A percentile compares a stretch with the other conserved stretches of the same genome.
phyloP scores from a whole-genome alignment of 1,140 invertebrate species.

The Oedothorax gibbosus region DNA sequence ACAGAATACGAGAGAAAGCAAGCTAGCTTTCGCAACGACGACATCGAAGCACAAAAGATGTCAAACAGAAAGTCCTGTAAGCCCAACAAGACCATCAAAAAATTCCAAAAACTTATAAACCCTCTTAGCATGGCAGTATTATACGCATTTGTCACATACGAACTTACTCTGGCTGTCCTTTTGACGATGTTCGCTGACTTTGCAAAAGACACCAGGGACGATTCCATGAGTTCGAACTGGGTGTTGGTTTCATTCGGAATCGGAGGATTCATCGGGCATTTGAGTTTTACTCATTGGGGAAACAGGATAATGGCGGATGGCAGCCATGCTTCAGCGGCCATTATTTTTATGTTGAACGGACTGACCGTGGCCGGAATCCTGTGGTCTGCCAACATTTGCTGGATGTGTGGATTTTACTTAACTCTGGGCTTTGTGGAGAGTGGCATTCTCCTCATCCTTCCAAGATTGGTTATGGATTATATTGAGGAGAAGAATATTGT shows the following conservation, averaged over 20 bases:
- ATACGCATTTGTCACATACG: constrained; percentile 12
- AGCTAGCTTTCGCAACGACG: neutral
- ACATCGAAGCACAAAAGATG: neutral
- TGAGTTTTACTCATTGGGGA: constrained; percentile 22
- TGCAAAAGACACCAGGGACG: neutral
- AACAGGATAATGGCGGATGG: constrained; percentile 8
- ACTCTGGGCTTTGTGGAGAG: constrained; percentile 24
- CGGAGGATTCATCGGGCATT: neutral
- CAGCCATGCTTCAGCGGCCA: neutral
- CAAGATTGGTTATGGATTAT: neutral
- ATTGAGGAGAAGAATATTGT: neutral
- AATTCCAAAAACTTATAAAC: neutral
- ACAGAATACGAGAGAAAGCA: neutral
- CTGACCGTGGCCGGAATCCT: constrained; percentile 12
- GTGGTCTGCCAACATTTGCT: constrained; percentile 8
- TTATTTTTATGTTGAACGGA: constrained; percentile 27
- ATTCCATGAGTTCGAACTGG: neutral
- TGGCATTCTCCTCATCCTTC: neutral
- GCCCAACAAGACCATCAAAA: neutral
- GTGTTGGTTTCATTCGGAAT: neutral
- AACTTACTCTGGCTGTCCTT: constrained; percentile 1
- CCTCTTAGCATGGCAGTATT: constrained; percentile 3
- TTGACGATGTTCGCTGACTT: constrained; percentile 17
- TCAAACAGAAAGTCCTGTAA: neutral
- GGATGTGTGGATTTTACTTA: constrained; percentile 33